Evolutionary conservation across 2,797 vertebrate genomes (phyloP).

Genomic region (Pygocentrus nattereri): DNA sequence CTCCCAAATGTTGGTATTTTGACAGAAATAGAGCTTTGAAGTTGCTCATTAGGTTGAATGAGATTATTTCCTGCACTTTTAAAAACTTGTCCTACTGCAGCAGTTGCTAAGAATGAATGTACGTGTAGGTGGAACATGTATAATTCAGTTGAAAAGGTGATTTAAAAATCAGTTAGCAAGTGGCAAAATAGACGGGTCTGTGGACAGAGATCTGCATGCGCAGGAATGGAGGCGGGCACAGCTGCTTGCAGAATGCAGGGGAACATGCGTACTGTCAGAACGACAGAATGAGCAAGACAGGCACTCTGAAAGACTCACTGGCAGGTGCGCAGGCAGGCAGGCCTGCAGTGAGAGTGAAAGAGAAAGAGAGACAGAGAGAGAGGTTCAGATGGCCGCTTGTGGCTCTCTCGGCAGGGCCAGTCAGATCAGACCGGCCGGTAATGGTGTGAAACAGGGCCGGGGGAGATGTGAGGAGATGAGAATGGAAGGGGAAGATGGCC

Average conservation of each 20-base stretch:
- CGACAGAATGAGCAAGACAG: slow-evolving; percentile 21
- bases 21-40: too few relatives aligned
- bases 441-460: slow-evolving; percentile 67
- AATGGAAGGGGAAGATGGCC: slow-evolving; percentile 71
- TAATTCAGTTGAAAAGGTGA: too few relatives aligned
- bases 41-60: too few relatives aligned
- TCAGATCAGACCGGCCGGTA: slow-evolving; percentile 70
- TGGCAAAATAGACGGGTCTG: background rate
- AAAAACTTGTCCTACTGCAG: too few relatives aligned
- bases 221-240: slow-evolving; percentile 9
- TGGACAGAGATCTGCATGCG: background rate
- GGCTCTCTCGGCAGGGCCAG: slow-evolving; percentile 45
- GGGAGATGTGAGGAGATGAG: slow-evolving; percentile 73
- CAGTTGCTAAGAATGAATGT: too few relatives aligned
- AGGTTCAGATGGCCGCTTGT: slow-evolving; percentile 54
- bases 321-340: slow-evolving; percentile 59
- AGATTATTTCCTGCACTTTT: too few relatives aligned
- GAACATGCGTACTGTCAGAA: slow-evolving; percentile 35
- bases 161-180: background rate
- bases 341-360: slow-evolving; percentile 56
- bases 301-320: background rate
- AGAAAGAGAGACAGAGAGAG: slow-evolving; percentile 57
- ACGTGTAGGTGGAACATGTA: too few relatives aligned
- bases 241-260: slow-evolving; percentile 22
- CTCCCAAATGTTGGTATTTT: too few relatives aligned